Evolutionary conservation across 2,113 vertebrate species (phyloP).

Genomic region (Oncorhynchus mykiss): DNA sequence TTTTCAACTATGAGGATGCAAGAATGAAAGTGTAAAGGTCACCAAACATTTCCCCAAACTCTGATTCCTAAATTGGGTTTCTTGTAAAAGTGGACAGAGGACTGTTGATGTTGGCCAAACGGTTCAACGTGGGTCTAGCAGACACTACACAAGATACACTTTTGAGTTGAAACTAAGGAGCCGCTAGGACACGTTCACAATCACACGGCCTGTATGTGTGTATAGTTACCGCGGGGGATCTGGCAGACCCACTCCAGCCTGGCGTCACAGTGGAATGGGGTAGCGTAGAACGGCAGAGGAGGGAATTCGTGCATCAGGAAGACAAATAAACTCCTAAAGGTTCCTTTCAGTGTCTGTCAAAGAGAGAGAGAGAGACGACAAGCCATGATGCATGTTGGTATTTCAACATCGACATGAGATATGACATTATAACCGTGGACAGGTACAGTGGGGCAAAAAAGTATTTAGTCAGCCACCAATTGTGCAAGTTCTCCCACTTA

Average conservation of each 20-base stretch:
- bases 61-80: neutral
- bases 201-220: neutral
- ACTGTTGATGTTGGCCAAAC: neutral
- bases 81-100: neutral
- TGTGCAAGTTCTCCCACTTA: no score
- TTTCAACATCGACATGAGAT: no score
- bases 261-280: conserved; percentile 86
- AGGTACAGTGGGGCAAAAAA: no score
- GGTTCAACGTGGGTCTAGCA: neutral
- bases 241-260: no score
- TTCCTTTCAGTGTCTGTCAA: conserved; percentile 58
- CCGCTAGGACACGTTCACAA: neutral
- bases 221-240: neutral
- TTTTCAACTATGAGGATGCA: neutral
- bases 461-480: no score
- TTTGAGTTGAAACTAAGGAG: neutral
- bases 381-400: no score
- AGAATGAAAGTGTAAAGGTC: neutral
- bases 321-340: conserved; percentile 41
- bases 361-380: neutral
- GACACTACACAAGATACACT: neutral
- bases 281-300: conserved; percentile 71
- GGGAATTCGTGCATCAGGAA: conserved; percentile 33
- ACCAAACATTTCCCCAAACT: no score
- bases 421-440: no score